Evolutionary conservation across 2,797 vertebrate genomes (phyloP).

Genomic region (Falco rusticolus): DNA sequence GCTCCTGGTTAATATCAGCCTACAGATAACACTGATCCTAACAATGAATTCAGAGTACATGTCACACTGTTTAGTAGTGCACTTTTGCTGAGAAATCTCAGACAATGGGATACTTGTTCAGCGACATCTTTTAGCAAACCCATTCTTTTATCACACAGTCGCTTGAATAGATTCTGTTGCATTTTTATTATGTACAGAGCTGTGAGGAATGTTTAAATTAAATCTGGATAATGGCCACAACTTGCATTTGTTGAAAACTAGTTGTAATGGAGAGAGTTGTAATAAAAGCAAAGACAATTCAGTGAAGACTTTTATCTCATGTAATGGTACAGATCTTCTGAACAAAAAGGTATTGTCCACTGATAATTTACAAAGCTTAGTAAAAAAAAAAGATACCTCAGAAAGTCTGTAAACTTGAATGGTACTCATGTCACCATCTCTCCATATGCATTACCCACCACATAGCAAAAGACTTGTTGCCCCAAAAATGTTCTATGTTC

Average conservation of each 20-base stretch:
- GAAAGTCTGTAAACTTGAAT: not conserved
- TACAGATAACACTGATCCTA: not conserved
- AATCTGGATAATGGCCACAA: not conserved
- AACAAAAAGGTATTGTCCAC: not conserved
- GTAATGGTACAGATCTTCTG: not conserved
- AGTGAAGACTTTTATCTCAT: not conserved
- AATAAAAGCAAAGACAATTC: not conserved
- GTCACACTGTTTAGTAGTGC: not conserved
- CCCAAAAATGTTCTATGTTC: not conserved
- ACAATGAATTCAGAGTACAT: not conserved
- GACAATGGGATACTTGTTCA: not conserved
- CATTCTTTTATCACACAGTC: not conserved
- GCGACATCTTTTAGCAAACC: not conserved
- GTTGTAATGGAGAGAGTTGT: not conserved
- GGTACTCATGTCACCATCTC: not conserved
- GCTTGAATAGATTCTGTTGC: not conserved
- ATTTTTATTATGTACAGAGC: not conserved
- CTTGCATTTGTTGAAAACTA: not conserved
- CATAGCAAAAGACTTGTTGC: not conserved
- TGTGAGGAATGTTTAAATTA: conserved; percentile 1
- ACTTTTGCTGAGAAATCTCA: not conserved
- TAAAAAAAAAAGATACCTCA: not conserved
- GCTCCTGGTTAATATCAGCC: not conserved
- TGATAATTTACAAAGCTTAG: not conserved
- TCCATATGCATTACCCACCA: not conserved